These are phyloP conservation scores for Polyommatus iphigenia DNA, from an alignment of 2,888 invertebrate genomes.

Conservation along the genomic window DNA sequence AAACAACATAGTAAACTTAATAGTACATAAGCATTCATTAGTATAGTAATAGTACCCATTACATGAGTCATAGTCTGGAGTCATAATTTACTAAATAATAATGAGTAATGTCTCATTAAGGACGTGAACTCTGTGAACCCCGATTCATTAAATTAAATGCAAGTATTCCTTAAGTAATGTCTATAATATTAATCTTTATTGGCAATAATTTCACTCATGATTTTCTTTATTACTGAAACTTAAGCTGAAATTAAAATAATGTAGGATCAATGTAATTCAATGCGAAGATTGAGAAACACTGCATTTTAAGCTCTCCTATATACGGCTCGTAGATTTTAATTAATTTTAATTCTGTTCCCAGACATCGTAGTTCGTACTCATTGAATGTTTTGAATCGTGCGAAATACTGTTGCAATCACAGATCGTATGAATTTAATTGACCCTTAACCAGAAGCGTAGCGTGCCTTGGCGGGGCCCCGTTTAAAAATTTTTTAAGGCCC, in stretches of 20 bases:
- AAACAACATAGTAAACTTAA: background rate
- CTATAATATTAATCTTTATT: background rate
- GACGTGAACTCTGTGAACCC: background rate
- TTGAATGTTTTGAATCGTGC: background rate
- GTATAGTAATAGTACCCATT: background rate
- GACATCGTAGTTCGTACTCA: background rate
- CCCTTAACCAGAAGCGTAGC: background rate
- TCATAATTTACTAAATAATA: conserved; percentile 4
- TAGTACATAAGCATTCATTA: background rate
- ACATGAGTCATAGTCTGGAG: background rate
- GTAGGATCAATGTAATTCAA: background rate
- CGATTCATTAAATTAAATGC: background rate
- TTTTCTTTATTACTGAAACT: background rate
- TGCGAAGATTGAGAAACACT: background rate
- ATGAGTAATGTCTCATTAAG: background rate
- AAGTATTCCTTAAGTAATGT: background rate
- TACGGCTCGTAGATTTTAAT: background rate
- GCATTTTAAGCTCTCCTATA: background rate
- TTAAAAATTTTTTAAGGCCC: no score
- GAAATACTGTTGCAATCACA: background rate
- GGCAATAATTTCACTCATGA: background rate
- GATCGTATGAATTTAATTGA: conserved; percentile 5
- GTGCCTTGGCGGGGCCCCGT: no score
- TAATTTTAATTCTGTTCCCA: conserved; percentile 21
- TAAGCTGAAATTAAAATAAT: background rate